Base-by-base conservation (phyloP, 2,888 invertebrate genomes). In the Eremobia ochroleuca region DNA sequence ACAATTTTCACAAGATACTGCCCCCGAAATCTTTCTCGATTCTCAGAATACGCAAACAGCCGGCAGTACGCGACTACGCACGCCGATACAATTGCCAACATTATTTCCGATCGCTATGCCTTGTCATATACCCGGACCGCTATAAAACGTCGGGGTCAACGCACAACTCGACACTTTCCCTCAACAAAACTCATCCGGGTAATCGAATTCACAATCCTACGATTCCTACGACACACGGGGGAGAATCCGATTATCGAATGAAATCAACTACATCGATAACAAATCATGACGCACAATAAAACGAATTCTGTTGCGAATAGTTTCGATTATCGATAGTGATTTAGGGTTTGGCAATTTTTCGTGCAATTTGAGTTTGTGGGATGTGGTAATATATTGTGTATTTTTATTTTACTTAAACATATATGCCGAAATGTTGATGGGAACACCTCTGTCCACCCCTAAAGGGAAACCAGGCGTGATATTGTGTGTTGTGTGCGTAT, bases 61-160 rank as follows among this genome's bases (percentile, higher is more conserved):
- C 46, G 46, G 18, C 73, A 70, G 74, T 64, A 82, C 49, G 58
- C 74, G 1, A 72, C 58, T 72, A 72, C 81, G 67, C 71, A 55
- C 52, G 49, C 78, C 79, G 64, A 83, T 85, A 79, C 80, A 81
- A 80, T 85, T 80, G 76, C 79, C 65, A 77, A 77, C 80, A 82
- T 86, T 79, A 86, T 85, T 88, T 83, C 76, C 59, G 80, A 73
- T 80, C 78, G 69, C 77, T 73, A 68, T 82, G 67, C 78, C 76
- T 66, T 73, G 68, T 70, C 70, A 80, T 85, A 86, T 64, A 75
- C 76, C 77, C 81, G 40, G 78, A 81, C 86, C 85, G 79, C 83
- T 71, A 88, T 88, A 88, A 86, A 88, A 77, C 40, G 79, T 43
- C 71, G 81, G 82, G 84, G 80, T 82, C 87, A 83, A 85, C 87